Evolutionary conservation across 2,113 vertebrate genomes (phyloP).

Genomic region (Vidua chalybeata): DNA sequence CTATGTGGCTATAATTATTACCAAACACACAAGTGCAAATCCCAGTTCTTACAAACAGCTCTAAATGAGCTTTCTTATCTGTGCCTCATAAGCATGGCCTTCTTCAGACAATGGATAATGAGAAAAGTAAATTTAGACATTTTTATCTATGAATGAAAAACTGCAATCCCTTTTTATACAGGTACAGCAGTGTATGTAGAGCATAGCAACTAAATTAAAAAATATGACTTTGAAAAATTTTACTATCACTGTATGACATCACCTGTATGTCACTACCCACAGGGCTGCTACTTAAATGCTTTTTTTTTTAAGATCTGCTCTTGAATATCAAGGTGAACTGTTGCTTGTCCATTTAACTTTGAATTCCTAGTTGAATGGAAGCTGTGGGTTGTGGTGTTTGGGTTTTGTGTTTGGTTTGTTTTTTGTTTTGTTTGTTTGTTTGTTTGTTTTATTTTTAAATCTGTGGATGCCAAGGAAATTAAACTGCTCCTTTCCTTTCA

Average conservation of each 20-base stretch:
- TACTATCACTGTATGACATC: background rate
- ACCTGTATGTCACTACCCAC: background rate
- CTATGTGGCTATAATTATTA: background rate
- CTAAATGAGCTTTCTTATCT: background rate
- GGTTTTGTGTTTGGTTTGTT: background rate
- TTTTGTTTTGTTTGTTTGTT: background rate
- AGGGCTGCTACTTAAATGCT: background rate
- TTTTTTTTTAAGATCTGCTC: background rate
- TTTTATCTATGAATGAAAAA: background rate
- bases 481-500: background rate
- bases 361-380: background rate
- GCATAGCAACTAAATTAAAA: background rate
- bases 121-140: background rate
- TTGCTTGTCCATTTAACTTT: background rate
- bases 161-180: background rate
- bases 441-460: background rate
- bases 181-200: background rate
- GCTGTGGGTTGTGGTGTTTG: background rate
- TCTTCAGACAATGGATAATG: background rate
- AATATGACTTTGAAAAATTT: background rate
- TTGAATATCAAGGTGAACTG: background rate
- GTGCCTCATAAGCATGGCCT: background rate
- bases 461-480: background rate
- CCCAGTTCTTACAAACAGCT: background rate
- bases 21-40: background rate